Evolutionary conservation across 2,888 invertebrate species (phyloP).

Genomic region (Mongoloraphidia duomilia): DNA sequence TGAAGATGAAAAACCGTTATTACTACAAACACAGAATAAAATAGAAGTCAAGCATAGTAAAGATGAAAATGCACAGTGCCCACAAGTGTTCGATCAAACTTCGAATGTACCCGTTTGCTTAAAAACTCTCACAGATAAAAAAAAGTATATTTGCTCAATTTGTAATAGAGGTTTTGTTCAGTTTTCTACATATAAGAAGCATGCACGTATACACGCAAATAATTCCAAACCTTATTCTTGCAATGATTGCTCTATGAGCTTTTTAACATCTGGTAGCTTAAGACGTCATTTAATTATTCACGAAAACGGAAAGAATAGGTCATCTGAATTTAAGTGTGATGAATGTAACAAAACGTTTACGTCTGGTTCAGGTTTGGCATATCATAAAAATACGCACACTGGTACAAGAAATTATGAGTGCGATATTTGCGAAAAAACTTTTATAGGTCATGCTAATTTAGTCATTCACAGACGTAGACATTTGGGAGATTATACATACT

Average conservation of each 20-base stretch:
- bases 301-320: not conserved
- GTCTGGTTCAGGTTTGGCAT: constrained; percentile 23
- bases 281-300: not conserved
- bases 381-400: constrained; percentile 38
- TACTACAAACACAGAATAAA: not conserved
- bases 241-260: not conserved
- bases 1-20: not conserved
- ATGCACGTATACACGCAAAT: not conserved
- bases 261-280: not conserved
- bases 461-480: constrained; percentile 44
- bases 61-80: not conserved
- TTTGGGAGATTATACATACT: constrained; percentile 26
- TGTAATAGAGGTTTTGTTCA: constrained; percentile 9
- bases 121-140: constrained; percentile 7
- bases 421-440: constrained; percentile 41
- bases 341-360: constrained; percentile 25
- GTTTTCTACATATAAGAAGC: constrained; percentile 6
- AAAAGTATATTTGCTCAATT: constrained; percentile 8
- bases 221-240: not conserved
- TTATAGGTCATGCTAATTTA: constrained; percentile 43
- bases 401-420: constrained; percentile 41
- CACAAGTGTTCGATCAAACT: not conserved
- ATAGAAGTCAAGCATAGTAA: not conserved
- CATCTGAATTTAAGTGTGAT: constrained; percentile 17
- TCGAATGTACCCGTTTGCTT: constrained; percentile 7